These are phyloP conservation scores for Drosophila dives DNA, from an alignment of 2,888 invertebrate genomes.

Conservation along the genomic window DNA sequence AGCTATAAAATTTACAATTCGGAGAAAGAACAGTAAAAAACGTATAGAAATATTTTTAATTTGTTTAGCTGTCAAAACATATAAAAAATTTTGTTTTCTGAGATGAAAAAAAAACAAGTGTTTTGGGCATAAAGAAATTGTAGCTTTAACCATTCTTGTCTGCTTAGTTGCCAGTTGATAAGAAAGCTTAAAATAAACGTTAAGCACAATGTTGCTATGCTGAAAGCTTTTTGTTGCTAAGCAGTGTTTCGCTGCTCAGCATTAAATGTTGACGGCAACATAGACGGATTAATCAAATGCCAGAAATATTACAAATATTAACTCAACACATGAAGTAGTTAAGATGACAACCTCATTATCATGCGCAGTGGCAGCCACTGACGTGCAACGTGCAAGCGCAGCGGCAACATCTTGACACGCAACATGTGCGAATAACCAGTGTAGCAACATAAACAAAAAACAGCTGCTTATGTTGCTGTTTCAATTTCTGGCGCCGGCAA, in stretches of 20 bases:
- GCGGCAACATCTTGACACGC: conserved; percentile 50
- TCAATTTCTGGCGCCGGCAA: conserved; percentile 64
- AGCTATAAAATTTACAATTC: conserved; percentile 2
- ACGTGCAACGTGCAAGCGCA: conserved; percentile 52
- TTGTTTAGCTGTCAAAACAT: neutral
- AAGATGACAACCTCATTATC: conserved; percentile 27
- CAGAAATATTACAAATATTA: conserved; percentile 49
- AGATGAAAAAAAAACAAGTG: neutral
- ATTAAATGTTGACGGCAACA: conserved; percentile 22
- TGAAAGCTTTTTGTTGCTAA: conserved; percentile 59
- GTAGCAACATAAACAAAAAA: conserved; percentile 78
- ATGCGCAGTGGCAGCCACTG: conserved; percentile 33
- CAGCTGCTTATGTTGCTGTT: conserved; percentile 67
- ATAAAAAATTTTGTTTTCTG: neutral
- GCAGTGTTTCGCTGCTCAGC: conserved; percentile 8
- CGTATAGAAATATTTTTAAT: neutral
- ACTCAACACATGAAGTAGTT: conserved; percentile 57
- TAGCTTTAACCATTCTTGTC: neutral
- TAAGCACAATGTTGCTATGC: conserved; percentile 16
- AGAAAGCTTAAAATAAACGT: conserved; percentile 59
- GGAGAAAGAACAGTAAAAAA: neutral
- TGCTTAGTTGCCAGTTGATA: conserved; percentile 43
- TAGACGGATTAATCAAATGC: conserved; percentile 40
- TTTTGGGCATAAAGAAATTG: neutral
- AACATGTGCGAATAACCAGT: conserved; percentile 65